phyloP scores from a whole-genome alignment of 2,888 invertebrate genomes.

The Operophtera brumata region DNA sequence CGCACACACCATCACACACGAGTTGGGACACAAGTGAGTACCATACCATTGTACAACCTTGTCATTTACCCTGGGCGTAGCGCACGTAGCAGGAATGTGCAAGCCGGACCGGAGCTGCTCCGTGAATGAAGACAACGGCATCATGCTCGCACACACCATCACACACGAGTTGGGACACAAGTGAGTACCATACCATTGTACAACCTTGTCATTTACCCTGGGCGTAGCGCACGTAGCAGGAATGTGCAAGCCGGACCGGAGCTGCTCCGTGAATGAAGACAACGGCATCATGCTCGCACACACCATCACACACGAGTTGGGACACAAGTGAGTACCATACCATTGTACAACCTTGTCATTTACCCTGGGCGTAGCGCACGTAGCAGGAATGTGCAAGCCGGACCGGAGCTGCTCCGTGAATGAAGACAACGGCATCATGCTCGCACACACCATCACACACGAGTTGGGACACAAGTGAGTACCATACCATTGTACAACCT shows the following conservation, averaged over 20 bases:
- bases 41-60: not conserved
- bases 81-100: conserved; percentile 94
- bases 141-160: conserved; percentile 92
- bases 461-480: conserved; percentile 96
- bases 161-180: conserved; percentile 96
- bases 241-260: conserved; percentile 91
- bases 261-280: conserved; percentile 95
- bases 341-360: too few species aligned
- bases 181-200: conserved; percentile 80
- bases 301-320: conserved; percentile 94
- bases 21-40: conserved; percentile 95
- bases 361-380: conserved; percentile 93
- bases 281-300: conserved; percentile 93
- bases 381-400: conserved; percentile 93
- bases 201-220: too few species aligned
- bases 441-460: conserved; percentile 94
- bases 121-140: conserved; percentile 95
- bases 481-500: not conserved
- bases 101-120: conserved; percentile 91
- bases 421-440: conserved; percentile 93
- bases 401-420: conserved; percentile 93
- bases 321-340: conserved; percentile 89
- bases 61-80: conserved; percentile 93
- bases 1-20: conserved; percentile 94
- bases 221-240: conserved; percentile 94